Conservation (phyloP, 1,140 invertebrate genomes). For the Goniozus legneri region DNA sequence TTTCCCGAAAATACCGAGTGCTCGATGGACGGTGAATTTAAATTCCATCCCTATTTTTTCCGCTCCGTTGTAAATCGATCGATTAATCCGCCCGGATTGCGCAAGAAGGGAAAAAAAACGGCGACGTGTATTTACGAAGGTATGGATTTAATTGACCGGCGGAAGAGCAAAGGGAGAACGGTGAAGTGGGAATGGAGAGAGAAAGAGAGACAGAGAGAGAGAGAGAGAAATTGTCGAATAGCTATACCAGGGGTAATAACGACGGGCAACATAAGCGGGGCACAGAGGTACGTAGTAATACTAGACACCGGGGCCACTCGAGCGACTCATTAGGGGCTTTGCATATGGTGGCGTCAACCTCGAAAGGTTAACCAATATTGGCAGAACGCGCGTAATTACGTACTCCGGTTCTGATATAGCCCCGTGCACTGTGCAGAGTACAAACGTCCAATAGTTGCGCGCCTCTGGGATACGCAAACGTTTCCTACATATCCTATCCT, state of each 20-base stretch:
- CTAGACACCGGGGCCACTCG: conserved; percentile 42
- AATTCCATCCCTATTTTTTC: no score
- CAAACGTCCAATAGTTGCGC: conserved; percentile 29
- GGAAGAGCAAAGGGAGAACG: not conserved
- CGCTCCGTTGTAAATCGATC: no score
- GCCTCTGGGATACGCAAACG: conserved; percentile 32
- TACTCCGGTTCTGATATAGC: conserved; percentile 31
- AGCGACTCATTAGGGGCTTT: conserved; percentile 53
- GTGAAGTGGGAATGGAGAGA: conserved; percentile 14
- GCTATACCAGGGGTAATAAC: conserved; percentile 36
- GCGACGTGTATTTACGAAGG: not conserved
- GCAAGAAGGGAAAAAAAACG: not conserved
- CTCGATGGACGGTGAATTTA: no score
- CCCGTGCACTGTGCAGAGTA: not conserved
- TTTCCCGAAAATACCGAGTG: no score
- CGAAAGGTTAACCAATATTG: conserved; percentile 57
- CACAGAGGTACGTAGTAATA: conserved; percentile 36
- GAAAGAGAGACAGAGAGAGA: conserved; percentile 11
- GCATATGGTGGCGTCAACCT: conserved; percentile 53
- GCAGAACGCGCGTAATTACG: conserved; percentile 53
- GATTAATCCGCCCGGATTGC: no score
- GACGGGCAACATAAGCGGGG: conserved; percentile 35
- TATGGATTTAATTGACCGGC: not conserved
- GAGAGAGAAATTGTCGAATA: conserved; percentile 18
- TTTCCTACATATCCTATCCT: conserved; percentile 26